phyloP scores from a whole-genome alignment of 1,140 invertebrate species.

The Cardiocondyla obscurior region DNA sequence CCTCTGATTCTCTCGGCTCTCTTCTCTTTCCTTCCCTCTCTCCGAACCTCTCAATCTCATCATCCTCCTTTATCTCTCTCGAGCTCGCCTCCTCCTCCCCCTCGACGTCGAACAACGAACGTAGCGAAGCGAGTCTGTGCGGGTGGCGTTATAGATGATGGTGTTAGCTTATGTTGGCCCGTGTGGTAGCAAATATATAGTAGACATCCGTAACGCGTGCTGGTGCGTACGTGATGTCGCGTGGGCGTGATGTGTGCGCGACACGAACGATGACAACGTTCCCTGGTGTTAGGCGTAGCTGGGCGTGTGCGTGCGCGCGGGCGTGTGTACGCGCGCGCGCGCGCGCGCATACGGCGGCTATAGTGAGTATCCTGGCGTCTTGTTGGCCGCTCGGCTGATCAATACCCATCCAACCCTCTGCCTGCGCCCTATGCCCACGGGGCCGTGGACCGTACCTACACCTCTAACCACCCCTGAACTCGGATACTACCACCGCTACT shows the following conservation, averaged over 20 bases:
- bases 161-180: slow-evolving; percentile 60
- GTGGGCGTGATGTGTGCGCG: slow-evolving; percentile 41
- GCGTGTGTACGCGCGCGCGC: neutral
- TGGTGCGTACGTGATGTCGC: slow-evolving; percentile 27
- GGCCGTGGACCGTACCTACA: slow-evolving; percentile 69
- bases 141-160: slow-evolving; percentile 63
- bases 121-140: slow-evolving; percentile 44
- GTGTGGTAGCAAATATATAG: slow-evolving; percentile 42
- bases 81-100: slow-evolving; percentile 3
- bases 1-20: slow-evolving; percentile 25
- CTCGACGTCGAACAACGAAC: slow-evolving; percentile 47
- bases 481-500: slow-evolving; percentile 36
- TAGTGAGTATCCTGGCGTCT: slow-evolving; percentile 76
- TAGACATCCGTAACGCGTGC: slow-evolving; percentile 13
- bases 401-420: slow-evolving; percentile 76
- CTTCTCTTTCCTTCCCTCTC: slow-evolving; percentile 22
- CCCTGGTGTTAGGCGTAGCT: slow-evolving; percentile 19
- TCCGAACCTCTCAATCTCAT: slow-evolving; percentile 35
- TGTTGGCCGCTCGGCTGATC: slow-evolving; percentile 75
- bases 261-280: slow-evolving; percentile 30
- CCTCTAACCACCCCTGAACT: slow-evolving; percentile 69
- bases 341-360: slow-evolving; percentile 35
- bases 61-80: slow-evolving; percentile 47
- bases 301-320: neutral
- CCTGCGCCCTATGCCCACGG: slow-evolving; percentile 69